Conservation (phyloP, 2,888 invertebrate genomes). For the Ochropleura plecta region DNA sequence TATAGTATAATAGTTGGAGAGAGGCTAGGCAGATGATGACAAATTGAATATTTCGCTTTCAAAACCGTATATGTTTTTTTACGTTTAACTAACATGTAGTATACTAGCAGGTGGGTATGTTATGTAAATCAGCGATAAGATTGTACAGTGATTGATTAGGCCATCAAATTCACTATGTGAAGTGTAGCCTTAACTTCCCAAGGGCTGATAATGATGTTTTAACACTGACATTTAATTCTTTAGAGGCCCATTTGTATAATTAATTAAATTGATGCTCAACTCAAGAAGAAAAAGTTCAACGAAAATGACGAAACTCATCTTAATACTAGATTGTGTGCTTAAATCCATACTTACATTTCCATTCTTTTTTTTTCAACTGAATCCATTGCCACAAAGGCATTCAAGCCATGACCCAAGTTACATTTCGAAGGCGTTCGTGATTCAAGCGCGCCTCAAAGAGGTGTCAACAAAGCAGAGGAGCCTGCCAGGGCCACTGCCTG, state of each 20-base stretch:
- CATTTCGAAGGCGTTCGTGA: no score
- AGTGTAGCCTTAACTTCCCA: background rate
- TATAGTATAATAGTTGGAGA: no score
- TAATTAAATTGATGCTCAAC: background rate
- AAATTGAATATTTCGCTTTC: background rate
- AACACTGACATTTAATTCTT: background rate
- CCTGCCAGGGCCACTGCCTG: no score
- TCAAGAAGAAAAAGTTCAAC: background rate
- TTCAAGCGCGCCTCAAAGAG: no score
- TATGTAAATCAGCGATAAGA: background rate
- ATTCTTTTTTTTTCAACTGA: background rate
- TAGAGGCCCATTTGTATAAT: background rate
- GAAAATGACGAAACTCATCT: background rate
- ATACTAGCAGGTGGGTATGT: background rate
- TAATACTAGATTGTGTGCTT: background rate
- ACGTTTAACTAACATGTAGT: background rate
- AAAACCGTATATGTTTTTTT: background rate
- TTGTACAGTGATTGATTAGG: slow-evolving; percentile 3
- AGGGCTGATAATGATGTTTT: slow-evolving; percentile 6
- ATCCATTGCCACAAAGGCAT: background rate
- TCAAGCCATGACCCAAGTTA: no score
- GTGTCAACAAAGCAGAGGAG: no score
- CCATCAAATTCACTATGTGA: background rate
- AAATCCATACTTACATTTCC: background rate
- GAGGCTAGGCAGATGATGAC: background rate